Conservation (phyloP, 2,888 invertebrate genomes). For the Sinopyrophorus schimmeli region DNA sequence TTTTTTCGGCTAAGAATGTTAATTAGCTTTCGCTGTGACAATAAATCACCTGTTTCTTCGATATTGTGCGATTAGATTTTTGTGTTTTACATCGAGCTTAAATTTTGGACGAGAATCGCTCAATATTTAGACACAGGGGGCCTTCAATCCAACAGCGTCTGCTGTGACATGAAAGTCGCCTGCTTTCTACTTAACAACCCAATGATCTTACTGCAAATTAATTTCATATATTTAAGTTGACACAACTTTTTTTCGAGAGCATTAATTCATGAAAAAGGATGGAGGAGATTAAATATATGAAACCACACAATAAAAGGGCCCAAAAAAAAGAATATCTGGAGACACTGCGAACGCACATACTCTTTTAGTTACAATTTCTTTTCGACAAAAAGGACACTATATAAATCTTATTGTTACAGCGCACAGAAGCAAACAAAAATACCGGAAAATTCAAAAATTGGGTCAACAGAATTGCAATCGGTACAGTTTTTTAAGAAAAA, state of each 20-base stretch:
- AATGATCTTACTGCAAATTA: slow-evolving; percentile 29
- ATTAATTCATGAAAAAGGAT: slow-evolving; percentile 2
- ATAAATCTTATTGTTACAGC: too few species aligned
- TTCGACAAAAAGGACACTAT: too few species aligned
- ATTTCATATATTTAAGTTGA: slow-evolving; percentile 34
- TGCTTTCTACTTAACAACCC: slow-evolving; percentile 38
- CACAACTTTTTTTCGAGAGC: slow-evolving; percentile 19
- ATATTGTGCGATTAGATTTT: slow-evolving; percentile 8
- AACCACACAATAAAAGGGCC: too few species aligned
- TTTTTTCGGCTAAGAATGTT: slow-evolving; percentile 30
- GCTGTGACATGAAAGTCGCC: slow-evolving; percentile 42
- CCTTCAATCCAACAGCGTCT: slow-evolving; percentile 41
- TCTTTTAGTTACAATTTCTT: too few species aligned
- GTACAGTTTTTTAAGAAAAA: too few species aligned
- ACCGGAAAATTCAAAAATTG: too few species aligned
- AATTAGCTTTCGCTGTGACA: slow-evolving; percentile 46
- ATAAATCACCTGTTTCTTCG: slow-evolving; percentile 47
- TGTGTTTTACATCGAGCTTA: neutral
- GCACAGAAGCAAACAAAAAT: too few species aligned
- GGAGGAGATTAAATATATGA: slow-evolving; percentile 32
- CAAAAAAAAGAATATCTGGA: too few species aligned
- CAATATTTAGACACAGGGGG: slow-evolving; percentile 38
- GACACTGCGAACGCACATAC: too few species aligned
- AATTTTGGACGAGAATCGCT: slow-evolving; percentile 10
- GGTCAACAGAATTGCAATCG: too few species aligned